These are phyloP conservation scores for Nyctibius bracteatus DNA, from an alignment of 2,113 vertebrate species.

Conservation along the genomic window DNA sequence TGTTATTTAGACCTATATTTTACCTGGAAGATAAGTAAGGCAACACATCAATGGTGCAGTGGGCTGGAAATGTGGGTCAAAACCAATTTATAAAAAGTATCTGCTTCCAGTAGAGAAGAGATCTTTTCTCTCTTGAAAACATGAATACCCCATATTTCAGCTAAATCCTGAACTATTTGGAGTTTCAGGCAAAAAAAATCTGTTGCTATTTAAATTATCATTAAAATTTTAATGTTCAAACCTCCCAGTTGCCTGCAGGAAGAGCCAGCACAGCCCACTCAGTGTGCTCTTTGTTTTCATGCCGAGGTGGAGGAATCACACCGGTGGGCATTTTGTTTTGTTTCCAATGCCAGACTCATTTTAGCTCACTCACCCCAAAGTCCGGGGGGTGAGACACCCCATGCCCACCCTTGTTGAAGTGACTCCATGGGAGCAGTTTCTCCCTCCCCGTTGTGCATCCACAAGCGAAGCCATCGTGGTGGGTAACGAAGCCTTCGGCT, in stretches of 20 bases:
- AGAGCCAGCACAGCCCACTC: background rate
- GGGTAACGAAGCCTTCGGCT: accelerated
- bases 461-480: accelerated
- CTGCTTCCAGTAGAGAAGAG: background rate
- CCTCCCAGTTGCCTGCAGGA: background rate
- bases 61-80: background rate
- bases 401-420: background rate
- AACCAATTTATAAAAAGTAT: background rate
- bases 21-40: background rate
- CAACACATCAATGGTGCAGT: background rate
- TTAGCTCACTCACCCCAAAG: background rate
- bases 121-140: background rate
- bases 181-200: background rate
- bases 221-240: background rate
- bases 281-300: accelerated
- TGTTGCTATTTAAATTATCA: background rate
- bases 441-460: accelerated
- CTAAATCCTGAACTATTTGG: background rate
- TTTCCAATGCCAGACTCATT: background rate
- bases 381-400: accelerated
- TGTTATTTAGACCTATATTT: accelerated
- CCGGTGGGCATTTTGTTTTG: accelerated
- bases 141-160: background rate
- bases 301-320: accelerated
- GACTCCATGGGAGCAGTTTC: background rate